Base-by-base conservation (phyloP, 2,113 vertebrate species). In the Stomatorhinus ivindoensis region DNA sequence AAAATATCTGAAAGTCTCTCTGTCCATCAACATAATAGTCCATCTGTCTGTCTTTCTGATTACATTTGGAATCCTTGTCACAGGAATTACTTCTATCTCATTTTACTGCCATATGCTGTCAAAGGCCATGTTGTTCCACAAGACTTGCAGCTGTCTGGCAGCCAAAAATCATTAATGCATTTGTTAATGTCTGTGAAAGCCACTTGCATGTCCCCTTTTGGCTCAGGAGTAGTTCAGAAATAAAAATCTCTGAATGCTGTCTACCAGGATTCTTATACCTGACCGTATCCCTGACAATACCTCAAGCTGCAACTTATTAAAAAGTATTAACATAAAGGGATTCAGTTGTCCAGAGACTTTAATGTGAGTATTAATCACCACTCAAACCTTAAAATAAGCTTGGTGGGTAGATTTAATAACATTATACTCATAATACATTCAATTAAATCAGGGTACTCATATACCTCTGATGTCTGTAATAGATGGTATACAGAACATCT, bases 361-460 rank as follows among this genome's bases (percentile, higher is more conserved):
- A 87, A 53, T 87, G 50, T 55, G 48, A 11, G 47, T 24, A 53
- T 87, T 55, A 87, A 55, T 55, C 50, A 53, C 50, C 47, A 53
- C 85, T 51, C 85, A 53, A 35, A 87, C 50, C 27, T 87, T 53
- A 87, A 31, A 53, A 35, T 51, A 53, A 35, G 27, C 85, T 53
- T 55, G 50, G 85, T 55, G 85, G 85, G 85, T 51, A 50, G 50
- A 53, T 87, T 87, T 87, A 53, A 87, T 87, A 87, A 87, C 39
- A 24, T 53, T 35, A 39, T 27, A 87, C 50, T 35, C 27, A 86
- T 31, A 87, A 87, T 87, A 53, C 13, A 17, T 53, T 87, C 27
- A 87, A 39, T 53, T 21, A 35, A 24, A 35, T 53, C 4, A 35
- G 48, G 17, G 21, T 53, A 55, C 7, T 35, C 1, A 0, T 39